Base-by-base conservation (phyloP, 2,797 vertebrate genomes). In the Catostomus latipinnis region DNA sequence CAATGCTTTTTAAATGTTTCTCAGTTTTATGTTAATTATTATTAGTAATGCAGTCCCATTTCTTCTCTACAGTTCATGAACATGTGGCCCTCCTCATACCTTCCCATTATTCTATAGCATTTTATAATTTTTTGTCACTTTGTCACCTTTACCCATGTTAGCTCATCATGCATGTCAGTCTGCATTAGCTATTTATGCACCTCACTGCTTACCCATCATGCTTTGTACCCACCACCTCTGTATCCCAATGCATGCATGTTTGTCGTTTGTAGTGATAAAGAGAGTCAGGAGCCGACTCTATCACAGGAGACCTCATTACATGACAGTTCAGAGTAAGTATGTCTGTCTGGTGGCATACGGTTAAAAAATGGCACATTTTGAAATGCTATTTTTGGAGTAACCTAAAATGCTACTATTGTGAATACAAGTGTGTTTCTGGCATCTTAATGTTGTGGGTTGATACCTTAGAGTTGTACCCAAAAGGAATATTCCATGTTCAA, bases 311-410 rank as follows among this genome's bases (percentile, higher is more conserved):
- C 86, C 14, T 82, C 87, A 0, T 82, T 88, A 49, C 82, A 86
- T 84, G 92, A 90, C 16, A 90, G 80, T 83, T 86, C 90, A 69
- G 74, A 80, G 94, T 96, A 92, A 95, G 95, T 95, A 88, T 85
- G 18, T 14, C 9, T 60, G 74, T 46, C 63, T 16, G 57, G 46
- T 69, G 49, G 70, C 48, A 52, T 71, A 70, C 13, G 72, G 76
- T 54, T 66, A 53, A 52, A 34, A 22, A 73, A 56, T 34, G 16
- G 45, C 45, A 45, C 18, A 6, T 11, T 74, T n/a, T 52, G 12
- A 79, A 48, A 48, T 34, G 18, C 45, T 54, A 52, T 62, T 46
- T 61, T 67, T 43, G 16, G 46, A 53, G 57, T 52, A 74, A 58
- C 18, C 65, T 10, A 45, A 68, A 58, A 66, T 65, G 58, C 16